phyloP scores from a whole-genome alignment of 2,797 vertebrate species.

The Adelosebastes latens region DNA sequence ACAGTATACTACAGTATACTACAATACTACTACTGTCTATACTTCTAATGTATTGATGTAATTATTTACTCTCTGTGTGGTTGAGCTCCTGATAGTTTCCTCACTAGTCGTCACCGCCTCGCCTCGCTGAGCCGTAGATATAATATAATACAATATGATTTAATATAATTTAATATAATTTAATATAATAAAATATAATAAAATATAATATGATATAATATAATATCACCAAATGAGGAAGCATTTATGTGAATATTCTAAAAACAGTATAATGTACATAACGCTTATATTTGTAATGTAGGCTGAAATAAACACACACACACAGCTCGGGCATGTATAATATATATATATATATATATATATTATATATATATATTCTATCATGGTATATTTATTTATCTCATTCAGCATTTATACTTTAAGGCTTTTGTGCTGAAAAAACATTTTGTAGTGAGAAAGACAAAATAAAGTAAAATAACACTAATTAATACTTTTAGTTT shows the following conservation, averaged over 20 bases:
- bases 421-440: not conserved
- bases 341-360: no score
- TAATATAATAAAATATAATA: no score
- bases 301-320: not conserved
- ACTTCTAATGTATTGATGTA: constrained; percentile 46
- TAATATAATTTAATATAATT: not conserved
- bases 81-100: constrained; percentile 55
- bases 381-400: no score
- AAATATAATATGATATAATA: no score
- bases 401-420: not conserved
- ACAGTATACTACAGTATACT: no score
- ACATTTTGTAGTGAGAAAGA: not conserved
- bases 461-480: no score
- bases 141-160: not conserved
- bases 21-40: no score
- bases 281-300: constrained; percentile 9
- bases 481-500: no score
- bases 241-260: not conserved
- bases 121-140: not conserved
- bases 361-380: not conserved
- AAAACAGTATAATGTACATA: constrained; percentile 30
- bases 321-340: constrained; percentile 10
- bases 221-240: not conserved
- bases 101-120: not conserved
- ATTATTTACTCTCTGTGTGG: constrained; percentile 45